A percentile compares a stretch with the other conserved stretches of the same genome.
These are phyloP conservation scores for Phoxinus dragarum DNA, from an alignment of 2,797 vertebrate species.

Conservation along the genomic window DNA sequence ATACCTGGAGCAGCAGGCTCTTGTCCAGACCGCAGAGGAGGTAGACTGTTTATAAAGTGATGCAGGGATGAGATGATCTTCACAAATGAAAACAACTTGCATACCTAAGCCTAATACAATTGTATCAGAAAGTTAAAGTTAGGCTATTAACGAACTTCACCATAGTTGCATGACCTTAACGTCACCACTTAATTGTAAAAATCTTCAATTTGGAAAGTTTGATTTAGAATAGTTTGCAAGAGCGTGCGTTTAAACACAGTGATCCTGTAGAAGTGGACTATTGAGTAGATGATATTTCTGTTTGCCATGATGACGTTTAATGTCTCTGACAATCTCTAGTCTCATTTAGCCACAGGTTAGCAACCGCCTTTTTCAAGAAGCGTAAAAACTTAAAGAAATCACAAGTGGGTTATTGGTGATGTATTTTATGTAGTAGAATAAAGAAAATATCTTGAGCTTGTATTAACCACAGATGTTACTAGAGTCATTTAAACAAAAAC, in stretches of 20 bases:
- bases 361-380: background rate
- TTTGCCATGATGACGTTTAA: background rate
- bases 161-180: background rate
- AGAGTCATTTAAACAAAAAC: background rate
- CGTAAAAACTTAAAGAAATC: background rate
- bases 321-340: background rate
- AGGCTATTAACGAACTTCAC: background rate
- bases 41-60: background rate
- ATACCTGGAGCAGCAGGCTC: conserved; percentile 55
- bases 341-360: background rate
- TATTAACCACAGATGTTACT: background rate
- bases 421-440: background rate
- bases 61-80: no score
- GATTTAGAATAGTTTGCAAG: background rate
- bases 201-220: background rate
- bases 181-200: background rate
- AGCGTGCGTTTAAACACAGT: background rate
- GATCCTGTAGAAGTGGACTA: background rate
- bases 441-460: background rate
- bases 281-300: background rate
- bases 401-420: background rate
- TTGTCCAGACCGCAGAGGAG: conserved; percentile 13
- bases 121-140: background rate
- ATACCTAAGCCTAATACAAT: background rate
- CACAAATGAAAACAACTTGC: background rate